Conservation (phyloP, 2,113 vertebrate genomes). For the Mesocricetus auratus region DNA sequence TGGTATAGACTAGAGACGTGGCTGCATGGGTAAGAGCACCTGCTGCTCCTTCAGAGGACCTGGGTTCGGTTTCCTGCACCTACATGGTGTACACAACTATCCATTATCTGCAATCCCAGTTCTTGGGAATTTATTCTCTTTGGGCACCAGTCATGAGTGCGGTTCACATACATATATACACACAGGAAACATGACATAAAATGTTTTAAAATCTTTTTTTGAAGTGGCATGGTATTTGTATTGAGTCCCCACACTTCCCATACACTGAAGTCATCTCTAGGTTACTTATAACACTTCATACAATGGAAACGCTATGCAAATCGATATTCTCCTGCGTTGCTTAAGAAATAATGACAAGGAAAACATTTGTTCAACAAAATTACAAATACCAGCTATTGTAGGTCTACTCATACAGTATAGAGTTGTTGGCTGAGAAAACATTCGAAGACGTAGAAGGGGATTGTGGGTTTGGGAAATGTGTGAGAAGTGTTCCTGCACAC, state of each 20-base stretch:
- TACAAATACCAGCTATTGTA: not conserved
- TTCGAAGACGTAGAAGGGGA: not conserved
- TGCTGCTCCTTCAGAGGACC: not conserved
- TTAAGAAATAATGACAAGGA: not conserved
- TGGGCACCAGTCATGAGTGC: not conserved
- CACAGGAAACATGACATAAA: not conserved
- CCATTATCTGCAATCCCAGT: not conserved
- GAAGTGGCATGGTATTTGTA: not conserved
- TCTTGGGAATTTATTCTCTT: not conserved
- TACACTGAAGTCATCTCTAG: not conserved
- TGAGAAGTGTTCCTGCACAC: rapidly evolving
- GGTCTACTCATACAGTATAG: no score
- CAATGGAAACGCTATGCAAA: not conserved
- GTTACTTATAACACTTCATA: not conserved
- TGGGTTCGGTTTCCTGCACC: not conserved
- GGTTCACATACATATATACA: not conserved
- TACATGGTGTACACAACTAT: not conserved
- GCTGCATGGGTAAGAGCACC: not conserved
- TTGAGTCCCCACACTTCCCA: not conserved
- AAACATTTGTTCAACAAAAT: not conserved
- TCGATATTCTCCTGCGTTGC: not conserved
- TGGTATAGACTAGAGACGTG: not conserved
- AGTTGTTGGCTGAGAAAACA: not conserved
- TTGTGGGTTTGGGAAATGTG: not conserved
- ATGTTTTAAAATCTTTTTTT: not conserved